Conservation (phyloP, 2,888 invertebrate species). For the Orthosia gothica region DNA sequence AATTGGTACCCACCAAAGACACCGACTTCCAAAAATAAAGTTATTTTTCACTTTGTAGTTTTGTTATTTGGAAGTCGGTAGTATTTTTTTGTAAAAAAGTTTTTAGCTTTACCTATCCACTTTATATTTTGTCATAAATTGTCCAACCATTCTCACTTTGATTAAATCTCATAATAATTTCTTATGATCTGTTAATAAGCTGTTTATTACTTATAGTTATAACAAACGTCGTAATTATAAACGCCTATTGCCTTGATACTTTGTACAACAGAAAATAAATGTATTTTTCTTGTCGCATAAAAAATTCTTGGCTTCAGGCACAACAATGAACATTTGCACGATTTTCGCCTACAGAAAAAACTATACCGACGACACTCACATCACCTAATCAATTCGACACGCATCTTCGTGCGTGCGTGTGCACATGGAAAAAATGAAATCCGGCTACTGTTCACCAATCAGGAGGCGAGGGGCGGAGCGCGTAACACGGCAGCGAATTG, state of each 20-base stretch:
- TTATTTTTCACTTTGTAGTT: too few relatives aligned
- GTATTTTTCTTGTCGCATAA: too few relatives aligned
- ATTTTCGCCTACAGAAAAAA: conserved; percentile 15
- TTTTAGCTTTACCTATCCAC: too few relatives aligned
- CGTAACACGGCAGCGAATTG: conserved; percentile 88
- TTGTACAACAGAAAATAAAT: background rate
- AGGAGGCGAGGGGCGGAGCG: conserved; percentile 83
- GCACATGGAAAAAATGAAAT: conserved; percentile 75
- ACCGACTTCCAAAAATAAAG: too few relatives aligned
- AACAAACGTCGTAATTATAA: too few relatives aligned
- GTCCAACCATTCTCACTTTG: background rate
- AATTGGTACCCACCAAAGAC: too few relatives aligned
- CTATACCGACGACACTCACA: conserved; percentile 41
- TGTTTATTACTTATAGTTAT: background rate
- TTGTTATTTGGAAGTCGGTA: too few relatives aligned
- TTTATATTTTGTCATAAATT: background rate
- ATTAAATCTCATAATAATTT: background rate
- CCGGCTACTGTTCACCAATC: conserved; percentile 88
- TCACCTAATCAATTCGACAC: conserved; percentile 71
- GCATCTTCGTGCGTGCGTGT: conserved; percentile 67
- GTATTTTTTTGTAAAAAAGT: too few relatives aligned
- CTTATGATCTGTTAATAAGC: background rate
- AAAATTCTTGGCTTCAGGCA: background rate
- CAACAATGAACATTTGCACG: background rate
- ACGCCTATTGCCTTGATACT: background rate